Evolutionary conservation across 2,113 vertebrate species (phyloP).

Genomic region (Meriones unguiculatus): DNA sequence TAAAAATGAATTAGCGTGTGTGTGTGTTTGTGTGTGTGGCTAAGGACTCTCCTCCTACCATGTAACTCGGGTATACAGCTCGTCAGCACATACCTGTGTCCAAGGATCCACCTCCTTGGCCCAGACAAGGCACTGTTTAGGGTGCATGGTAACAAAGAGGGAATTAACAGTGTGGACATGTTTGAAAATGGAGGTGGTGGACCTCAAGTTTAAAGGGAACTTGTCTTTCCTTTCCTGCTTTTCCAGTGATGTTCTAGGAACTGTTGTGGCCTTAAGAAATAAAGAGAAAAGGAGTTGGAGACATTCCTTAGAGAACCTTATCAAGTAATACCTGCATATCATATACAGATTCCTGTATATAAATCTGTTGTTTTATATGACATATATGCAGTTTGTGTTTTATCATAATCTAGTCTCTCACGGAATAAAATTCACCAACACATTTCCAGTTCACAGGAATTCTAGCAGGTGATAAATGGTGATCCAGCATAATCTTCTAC

Average conservation of each 20-base stretch:
- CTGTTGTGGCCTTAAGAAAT: background rate
- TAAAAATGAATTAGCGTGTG: background rate
- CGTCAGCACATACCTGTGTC: too few relatives aligned
- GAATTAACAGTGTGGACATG: background rate
- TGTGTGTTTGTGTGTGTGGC: background rate
- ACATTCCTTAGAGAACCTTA: background rate
- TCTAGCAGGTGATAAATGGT: constrained; percentile 16
- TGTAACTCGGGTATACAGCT: background rate
- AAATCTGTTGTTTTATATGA: background rate
- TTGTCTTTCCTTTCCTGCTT: background rate
- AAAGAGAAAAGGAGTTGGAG: background rate
- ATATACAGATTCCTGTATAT: background rate
- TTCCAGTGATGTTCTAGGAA: background rate
- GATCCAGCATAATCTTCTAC: background rate
- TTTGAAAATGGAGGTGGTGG: background rate
- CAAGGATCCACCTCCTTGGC: background rate
- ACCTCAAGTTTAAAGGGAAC: background rate
- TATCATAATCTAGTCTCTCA: background rate
- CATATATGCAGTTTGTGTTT: background rate
- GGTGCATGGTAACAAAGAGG: background rate
- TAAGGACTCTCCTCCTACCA: background rate
- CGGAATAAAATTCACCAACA: background rate
- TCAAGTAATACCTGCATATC: background rate
- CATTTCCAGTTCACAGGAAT: constrained; percentile 26
- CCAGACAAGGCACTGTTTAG: background rate